Base-by-base conservation (phyloP, 1,140 invertebrate genomes). In the Leptoteleia sp. region DNA sequence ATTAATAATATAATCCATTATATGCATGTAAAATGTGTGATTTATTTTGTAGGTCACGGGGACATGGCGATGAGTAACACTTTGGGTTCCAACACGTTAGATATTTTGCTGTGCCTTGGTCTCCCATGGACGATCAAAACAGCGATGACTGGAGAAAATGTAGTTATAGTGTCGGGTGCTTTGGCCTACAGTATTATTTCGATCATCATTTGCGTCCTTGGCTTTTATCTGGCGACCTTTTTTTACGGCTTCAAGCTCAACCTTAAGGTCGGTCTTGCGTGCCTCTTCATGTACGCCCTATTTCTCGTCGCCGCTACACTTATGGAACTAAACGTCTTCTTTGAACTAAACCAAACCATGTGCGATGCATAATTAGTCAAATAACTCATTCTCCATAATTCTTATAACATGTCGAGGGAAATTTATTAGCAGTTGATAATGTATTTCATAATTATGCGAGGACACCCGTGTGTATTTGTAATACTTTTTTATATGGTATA, bases 61-160 rank as follows among this genome's bases (percentile, higher is more conserved):
- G 93, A 94, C 19, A 96, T 97, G 91, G 95, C 94, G 0, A 94
- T 97, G 37, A 95, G 94, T 4, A 96, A 96, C 79, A 93, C 95
- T 0, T 83, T 97, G 4, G 95, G 95, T 0, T 94, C 95, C 0
- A 97, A 96, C 79, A 95, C 95, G 0, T 89, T 97, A 80, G 95
- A 96, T 59, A 96, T 96, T 50, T 83, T 96, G 0, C 90, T 96
- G n/a, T 96, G 95, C n/a, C 87, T 97, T 7, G 95, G 95, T 1
- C 80, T 96, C 8, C 95, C 95, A 0, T 97, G 95, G 96, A 91
- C 95, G 3, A 93, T 96, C 37, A 95, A 93, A 78, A 93, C 93
- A 1, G 84, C 94, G 37, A 88, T 92, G 35, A 87, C 91, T 3
- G 22, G 22, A 0, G 85, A 72, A 0, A 83, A 91, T n/a, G 89